Evolutionary conservation across 2,113 vertebrate genomes (phyloP).

Genomic region (Craseonycteris thonglongyai): DNA sequence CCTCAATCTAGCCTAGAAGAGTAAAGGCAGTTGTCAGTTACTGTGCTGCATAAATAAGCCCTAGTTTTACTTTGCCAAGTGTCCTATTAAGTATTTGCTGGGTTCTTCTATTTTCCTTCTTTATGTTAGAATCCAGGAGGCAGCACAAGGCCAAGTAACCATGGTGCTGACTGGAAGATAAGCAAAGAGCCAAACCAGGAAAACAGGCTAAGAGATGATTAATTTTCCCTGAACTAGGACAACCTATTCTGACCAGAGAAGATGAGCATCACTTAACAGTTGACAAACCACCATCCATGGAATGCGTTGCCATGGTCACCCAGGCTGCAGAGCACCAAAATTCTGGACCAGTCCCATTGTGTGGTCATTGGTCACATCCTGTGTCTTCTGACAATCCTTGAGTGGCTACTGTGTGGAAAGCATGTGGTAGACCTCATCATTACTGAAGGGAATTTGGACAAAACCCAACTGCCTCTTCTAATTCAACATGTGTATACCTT

Average conservation of each 20-base stretch:
- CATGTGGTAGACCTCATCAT: not conserved
- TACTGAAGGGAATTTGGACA: not conserved
- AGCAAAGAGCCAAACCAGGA: not conserved
- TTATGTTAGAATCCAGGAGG: not conserved
- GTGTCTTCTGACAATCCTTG: not conserved
- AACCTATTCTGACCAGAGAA: constrained; percentile 21
- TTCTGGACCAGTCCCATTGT: not conserved
- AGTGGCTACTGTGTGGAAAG: not conserved
- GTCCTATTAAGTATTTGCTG: constrained; percentile 22
- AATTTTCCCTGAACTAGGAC: constrained; percentile 18
- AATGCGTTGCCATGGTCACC: not conserved
- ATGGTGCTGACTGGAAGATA: not conserved
- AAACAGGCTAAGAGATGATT: not conserved
- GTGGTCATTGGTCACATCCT: not conserved
- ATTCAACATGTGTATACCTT: not conserved
- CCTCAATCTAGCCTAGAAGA: constrained; percentile 58
- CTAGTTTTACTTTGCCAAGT: not conserved
- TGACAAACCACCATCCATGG: not conserved
- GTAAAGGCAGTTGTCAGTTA: constrained; percentile 61
- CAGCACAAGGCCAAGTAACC: not conserved
- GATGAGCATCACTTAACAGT: constrained; percentile 12
- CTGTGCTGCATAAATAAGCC: constrained; percentile 39
- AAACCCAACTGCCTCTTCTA: not conserved
- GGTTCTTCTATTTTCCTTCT: constrained; percentile 37
- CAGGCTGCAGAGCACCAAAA: not conserved